A percentile compares a stretch with the other conserved stretches of the same genome.
phyloP scores from a whole-genome alignment of 2,888 invertebrate species.

The Coleophora deauratella region DNA sequence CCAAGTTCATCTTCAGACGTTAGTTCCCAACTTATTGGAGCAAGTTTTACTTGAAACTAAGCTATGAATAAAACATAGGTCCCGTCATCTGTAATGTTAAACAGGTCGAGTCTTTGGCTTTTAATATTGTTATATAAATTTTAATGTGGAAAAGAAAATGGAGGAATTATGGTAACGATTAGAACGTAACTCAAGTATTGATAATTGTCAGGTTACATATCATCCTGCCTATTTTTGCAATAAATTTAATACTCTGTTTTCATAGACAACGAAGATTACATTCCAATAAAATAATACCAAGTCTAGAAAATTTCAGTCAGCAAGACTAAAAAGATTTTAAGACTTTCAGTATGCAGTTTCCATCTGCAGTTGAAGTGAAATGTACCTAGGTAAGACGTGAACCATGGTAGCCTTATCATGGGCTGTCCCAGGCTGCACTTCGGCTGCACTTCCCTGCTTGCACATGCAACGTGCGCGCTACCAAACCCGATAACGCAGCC shows the following conservation, averaged over 20 bases:
- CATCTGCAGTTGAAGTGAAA: neutral
- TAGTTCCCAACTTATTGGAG: constrained; percentile 43
- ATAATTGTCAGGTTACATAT: neutral
- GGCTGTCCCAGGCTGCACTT: neutral
- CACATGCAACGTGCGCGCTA: constrained; percentile 37
- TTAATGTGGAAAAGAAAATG: constrained; percentile 2
- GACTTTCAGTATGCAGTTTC: neutral
- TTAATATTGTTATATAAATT: constrained; percentile 26
- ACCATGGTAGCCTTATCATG: neutral
- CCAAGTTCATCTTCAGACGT: constrained; percentile 27
- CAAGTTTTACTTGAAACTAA: constrained; percentile 38
- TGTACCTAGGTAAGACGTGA: neutral
- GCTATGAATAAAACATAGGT: constrained; percentile 55
- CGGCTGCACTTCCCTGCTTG: neutral
- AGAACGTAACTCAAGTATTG: neutral
- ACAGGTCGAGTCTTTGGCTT: constrained; percentile 48
- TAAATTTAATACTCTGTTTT: too few relatives aligned
- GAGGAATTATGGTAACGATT: too few relatives aligned
- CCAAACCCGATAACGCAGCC: constrained; percentile 68
- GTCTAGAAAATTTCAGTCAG: too few relatives aligned
- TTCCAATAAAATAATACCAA: too few relatives aligned
- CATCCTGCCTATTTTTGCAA: too few relatives aligned
- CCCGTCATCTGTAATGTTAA: constrained; percentile 58
- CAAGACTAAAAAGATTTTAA: too few relatives aligned
- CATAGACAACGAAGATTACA: too few relatives aligned